Evolutionary conservation across 2,797 vertebrate genomes (phyloP).

Genomic region (Gallinago stenura): DNA sequence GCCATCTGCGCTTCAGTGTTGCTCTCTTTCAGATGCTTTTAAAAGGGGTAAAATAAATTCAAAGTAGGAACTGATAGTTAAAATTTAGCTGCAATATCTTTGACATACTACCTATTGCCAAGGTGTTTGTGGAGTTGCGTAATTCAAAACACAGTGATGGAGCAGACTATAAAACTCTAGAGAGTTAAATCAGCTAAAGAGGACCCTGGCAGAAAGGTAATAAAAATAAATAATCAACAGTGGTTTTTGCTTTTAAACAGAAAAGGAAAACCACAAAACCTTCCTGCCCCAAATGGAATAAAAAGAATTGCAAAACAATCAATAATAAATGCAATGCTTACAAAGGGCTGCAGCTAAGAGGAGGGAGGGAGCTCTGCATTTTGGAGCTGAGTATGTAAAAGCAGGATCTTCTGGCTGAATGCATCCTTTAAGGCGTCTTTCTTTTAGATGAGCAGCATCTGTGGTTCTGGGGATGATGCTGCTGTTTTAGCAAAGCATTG

Average conservation of each 20-base stretch:
- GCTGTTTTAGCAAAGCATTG: not conserved
- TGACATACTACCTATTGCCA: not conserved
- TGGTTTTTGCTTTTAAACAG: not conserved
- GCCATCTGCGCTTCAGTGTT: not conserved
- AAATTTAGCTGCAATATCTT: not conserved
- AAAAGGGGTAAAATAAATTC: not conserved
- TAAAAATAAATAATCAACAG: not conserved
- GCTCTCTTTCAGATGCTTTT: conserved; percentile 2
- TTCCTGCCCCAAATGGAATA: not conserved
- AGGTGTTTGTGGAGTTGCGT: not conserved
- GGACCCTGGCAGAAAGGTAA: not conserved
- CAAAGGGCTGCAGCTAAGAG: not conserved
- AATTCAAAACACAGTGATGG: not conserved
- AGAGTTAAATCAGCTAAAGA: not conserved
- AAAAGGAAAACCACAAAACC: not conserved
- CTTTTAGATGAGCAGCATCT: not conserved
- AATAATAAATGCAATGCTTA: not conserved
- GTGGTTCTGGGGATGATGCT: not conserved
- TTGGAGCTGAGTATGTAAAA: not conserved
- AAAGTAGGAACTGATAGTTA: not conserved
- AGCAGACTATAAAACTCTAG: not conserved
- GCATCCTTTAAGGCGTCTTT: not conserved
- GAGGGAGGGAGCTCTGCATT: not conserved
- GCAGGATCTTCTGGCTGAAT: not conserved
- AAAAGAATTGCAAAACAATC: not conserved